Evolutionary conservation across 2,888 invertebrate genomes (phyloP).

Genomic region (Brachyopa scutellaris): DNA sequence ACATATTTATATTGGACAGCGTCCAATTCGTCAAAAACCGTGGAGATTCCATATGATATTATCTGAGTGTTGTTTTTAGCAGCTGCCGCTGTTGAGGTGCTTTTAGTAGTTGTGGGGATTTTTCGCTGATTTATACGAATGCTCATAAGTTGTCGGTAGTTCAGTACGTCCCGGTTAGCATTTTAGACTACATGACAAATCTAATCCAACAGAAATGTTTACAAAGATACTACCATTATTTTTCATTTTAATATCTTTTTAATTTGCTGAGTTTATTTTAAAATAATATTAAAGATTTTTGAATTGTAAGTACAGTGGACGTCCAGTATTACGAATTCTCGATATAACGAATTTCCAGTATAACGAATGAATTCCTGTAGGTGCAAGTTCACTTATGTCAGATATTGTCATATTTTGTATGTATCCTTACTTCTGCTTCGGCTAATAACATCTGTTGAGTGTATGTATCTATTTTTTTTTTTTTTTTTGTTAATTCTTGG

Average conservation of each 20-base stretch:
- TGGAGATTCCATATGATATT: slow-evolving; percentile 46
- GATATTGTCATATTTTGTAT: too few relatives aligned
- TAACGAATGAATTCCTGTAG: background rate
- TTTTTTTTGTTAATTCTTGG: too few relatives aligned
- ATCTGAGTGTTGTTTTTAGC: slow-evolving; percentile 19
- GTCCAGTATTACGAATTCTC: too few relatives aligned
- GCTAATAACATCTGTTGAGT: too few relatives aligned
- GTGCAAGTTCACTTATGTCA: too few relatives aligned
- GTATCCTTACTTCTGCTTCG: too few relatives aligned
- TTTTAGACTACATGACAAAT: slow-evolving; percentile 28
- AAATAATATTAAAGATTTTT: background rate
- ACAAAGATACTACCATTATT: background rate
- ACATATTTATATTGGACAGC: slow-evolving; percentile 64
- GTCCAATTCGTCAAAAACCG: slow-evolving; percentile 60
- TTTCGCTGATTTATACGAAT: slow-evolving; percentile 23
- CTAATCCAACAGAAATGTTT: slow-evolving; percentile 44
- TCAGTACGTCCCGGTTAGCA: background rate
- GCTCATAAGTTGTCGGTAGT: slow-evolving; percentile 37
- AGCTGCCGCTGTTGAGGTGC: slow-evolving; percentile 2
- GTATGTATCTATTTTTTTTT: too few relatives aligned
- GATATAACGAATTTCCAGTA: too few relatives aligned
- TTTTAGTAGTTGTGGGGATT: slow-evolving; percentile 47
- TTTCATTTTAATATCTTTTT: background rate
- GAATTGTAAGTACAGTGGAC: too few relatives aligned
- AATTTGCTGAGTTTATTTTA: background rate